Conservation (phyloP, 2,888 invertebrate species). For the Zygaena filipendulae region DNA sequence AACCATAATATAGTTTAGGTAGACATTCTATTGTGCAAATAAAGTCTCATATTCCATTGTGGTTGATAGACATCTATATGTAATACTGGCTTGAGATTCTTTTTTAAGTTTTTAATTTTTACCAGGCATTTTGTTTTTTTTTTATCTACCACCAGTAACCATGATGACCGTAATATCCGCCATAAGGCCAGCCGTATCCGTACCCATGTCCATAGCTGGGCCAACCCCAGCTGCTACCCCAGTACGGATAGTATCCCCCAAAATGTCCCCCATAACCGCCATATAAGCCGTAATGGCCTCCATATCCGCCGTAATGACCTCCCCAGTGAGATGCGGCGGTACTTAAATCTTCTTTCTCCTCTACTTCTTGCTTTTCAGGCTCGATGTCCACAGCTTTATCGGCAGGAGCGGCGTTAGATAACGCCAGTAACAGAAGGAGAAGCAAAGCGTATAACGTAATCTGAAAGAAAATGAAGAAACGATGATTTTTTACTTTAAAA, state of each 20-base stretch:
- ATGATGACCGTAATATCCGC: constrained; percentile 17
- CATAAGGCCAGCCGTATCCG: constrained; percentile 19
- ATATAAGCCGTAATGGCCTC: constrained; percentile 23
- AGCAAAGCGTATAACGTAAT: constrained; percentile 27
- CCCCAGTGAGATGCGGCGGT: constrained; percentile 52
- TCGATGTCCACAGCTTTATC: constrained; percentile 23
- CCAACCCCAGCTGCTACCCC: constrained; percentile 15
- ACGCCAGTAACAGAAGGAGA: constrained; percentile 30
- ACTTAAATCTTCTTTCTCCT: constrained; percentile 47
- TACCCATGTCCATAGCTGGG: constrained; percentile 19
- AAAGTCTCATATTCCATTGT: too few relatives aligned
- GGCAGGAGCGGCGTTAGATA: constrained; percentile 34
- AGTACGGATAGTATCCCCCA: constrained; percentile 21
- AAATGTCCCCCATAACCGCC: constrained; percentile 24
- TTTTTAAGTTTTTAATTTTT: too few relatives aligned
- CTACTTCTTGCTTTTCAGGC: constrained; percentile 28
- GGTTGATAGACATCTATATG: too few relatives aligned
- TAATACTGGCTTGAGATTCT: too few relatives aligned
- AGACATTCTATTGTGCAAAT: too few relatives aligned
- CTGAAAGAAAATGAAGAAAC: constrained; percentile 31
- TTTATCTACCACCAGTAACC: constrained; percentile 19
- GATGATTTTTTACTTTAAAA: constrained; percentile 6
- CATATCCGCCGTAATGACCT: constrained; percentile 30
- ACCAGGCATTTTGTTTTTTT: too few relatives aligned
- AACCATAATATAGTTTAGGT: too few relatives aligned